Percentiles rank a stretch among this genome's conserved stretches.
phyloP scores from a whole-genome alignment of 2,113 vertebrate species.

The Protobothrops flavoviridis region DNA sequence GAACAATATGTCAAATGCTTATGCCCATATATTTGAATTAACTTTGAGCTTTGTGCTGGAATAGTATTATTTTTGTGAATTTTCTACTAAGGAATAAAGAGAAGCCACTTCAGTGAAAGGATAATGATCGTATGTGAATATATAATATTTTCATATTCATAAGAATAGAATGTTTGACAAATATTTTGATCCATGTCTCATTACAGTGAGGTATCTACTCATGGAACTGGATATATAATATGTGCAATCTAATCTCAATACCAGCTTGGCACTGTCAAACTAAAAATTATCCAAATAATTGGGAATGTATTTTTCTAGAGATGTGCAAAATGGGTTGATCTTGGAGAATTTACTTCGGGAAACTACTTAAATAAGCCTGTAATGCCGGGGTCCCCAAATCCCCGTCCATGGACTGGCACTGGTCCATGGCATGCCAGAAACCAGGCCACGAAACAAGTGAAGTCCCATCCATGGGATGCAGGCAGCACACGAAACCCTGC shows the following conservation, averaged over 20 bases:
- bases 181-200: background rate
- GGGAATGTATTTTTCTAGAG: background rate
- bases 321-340: background rate
- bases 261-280: slow-evolving; percentile 9
- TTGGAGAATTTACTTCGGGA: background rate
- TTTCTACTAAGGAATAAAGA: background rate
- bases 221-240: slow-evolving; percentile 13
- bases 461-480: too few species aligned
- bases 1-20: background rate
- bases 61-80: slow-evolving; percentile 13
- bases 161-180: background rate
- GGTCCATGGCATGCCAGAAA: too few species aligned
- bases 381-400: too few species aligned
- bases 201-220: background rate
- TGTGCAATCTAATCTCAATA: slow-evolving; percentile 24
- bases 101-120: background rate
- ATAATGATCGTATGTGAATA: background rate
- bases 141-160: background rate
- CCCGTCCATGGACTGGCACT: too few species aligned
- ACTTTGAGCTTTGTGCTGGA: slow-evolving; percentile 23
- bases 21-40: background rate
- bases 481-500: too few species aligned
- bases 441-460: too few species aligned
- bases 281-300: background rate
- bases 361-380: background rate